phyloP scores from a whole-genome alignment of 1,140 invertebrate genomes.

The Chironomus striatipennis region DNA sequence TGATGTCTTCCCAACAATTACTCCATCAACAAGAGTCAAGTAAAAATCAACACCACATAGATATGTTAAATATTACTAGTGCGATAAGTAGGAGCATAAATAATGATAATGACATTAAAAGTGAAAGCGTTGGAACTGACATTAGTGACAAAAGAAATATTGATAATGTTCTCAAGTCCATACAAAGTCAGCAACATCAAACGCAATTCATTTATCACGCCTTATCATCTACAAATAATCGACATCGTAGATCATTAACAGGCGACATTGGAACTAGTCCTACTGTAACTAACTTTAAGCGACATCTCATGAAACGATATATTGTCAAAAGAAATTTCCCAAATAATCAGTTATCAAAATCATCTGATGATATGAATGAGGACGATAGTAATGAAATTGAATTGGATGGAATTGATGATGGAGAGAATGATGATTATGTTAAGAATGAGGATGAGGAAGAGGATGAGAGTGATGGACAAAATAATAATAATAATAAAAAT shows the following conservation, averaged over 20 bases:
- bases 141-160: neutral
- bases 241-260: slow-evolving; percentile 8
- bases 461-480: slow-evolving; percentile 34
- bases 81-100: neutral
- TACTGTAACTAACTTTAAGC: too few relatives aligned
- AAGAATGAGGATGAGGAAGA: slow-evolving; percentile 17
- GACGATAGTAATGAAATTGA: slow-evolving; percentile 22
- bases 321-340: slow-evolving; percentile 20
- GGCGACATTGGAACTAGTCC: neutral
- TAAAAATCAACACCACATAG: slow-evolving; percentile 1
- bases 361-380: neutral
- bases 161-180: neutral
- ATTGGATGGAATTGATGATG: slow-evolving; percentile 22
- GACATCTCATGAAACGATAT: neutral
- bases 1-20: slow-evolving; percentile 18
- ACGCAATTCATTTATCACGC: slow-evolving; percentile 6
- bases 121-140: neutral
- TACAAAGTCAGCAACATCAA: neutral
- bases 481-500: slow-evolving; percentile 35
- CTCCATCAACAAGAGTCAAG: neutral
- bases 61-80: neutral
- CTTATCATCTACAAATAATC: slow-evolving; percentile 3
- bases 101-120: neutral
- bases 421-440: slow-evolving; percentile 24
- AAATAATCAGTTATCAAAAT: neutral